These are phyloP conservation scores for Smittia sp. DNA, from an alignment of 2,888 invertebrate species.

Conservation along the genomic window DNA sequence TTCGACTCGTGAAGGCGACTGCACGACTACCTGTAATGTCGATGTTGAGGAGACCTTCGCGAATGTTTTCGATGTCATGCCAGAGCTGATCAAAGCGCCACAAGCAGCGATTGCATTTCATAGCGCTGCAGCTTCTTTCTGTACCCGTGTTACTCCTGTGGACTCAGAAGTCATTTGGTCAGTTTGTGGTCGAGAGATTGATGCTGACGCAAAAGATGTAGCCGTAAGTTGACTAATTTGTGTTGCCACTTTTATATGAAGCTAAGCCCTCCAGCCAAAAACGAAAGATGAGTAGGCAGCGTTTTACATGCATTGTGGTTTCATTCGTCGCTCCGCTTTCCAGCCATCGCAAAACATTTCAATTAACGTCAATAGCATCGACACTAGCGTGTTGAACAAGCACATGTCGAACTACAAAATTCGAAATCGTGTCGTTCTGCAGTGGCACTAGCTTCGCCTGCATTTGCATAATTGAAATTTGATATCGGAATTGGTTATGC, in stretches of 20 bases:
- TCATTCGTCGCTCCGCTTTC: slow-evolving; percentile 3
- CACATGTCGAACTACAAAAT: no score
- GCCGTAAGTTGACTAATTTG: slow-evolving; percentile 47
- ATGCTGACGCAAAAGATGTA: slow-evolving; percentile 51
- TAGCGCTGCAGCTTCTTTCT: slow-evolving; percentile 58
- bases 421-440: background rate
- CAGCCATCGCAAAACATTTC: slow-evolving; percentile 23
- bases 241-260: background rate
- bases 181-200: slow-evolving; percentile 55
- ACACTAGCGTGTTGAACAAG: background rate
- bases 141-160: slow-evolving; percentile 56
- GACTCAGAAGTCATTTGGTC: slow-evolving; percentile 57
- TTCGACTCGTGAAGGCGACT: slow-evolving; percentile 61
- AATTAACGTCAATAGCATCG: slow-evolving; percentile 24
- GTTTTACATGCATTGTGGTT: no score
- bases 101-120: slow-evolving; percentile 55
- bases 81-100: slow-evolving; percentile 58
- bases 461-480: slow-evolving; percentile 33
- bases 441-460: background rate
- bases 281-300: no score
- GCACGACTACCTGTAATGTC: slow-evolving; percentile 52
- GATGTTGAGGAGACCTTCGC: slow-evolving; percentile 38
- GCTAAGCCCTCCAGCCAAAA: no score
- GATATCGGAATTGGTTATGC: background rate
- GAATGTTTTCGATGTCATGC: slow-evolving; percentile 43